Percentiles rank a stretch among this genome's conserved stretches.
Evolutionary conservation across 2,113 vertebrate species (phyloP).

Genomic region (Strigops habroptila): DNA sequence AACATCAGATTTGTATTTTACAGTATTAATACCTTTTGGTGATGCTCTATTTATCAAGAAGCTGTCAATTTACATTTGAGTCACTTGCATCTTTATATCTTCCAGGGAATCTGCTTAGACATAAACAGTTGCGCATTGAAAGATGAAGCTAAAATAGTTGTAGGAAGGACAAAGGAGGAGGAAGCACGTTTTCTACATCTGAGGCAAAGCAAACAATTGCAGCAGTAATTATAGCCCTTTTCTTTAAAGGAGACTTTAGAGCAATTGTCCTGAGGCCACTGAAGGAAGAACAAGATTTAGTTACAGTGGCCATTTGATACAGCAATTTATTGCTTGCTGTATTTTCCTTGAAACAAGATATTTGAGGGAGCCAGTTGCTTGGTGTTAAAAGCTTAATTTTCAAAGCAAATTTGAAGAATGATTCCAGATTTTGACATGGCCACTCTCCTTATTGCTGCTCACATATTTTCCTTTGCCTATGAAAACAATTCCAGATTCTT

Average conservation of each 20-base stretch:
- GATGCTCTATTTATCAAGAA: not conserved
- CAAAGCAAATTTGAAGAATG: conserved; percentile 75
- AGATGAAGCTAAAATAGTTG: not conserved
- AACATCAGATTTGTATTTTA: not conserved
- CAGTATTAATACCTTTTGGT: not conserved
- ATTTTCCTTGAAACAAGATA: conserved; percentile 78
- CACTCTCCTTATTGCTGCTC: conserved; percentile 68
- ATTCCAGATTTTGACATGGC: conserved; percentile 75
- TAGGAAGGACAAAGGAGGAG: conserved; percentile 10
- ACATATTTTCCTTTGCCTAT: conserved; percentile 61
- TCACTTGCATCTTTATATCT: not conserved
- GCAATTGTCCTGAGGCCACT: conserved; percentile 65
- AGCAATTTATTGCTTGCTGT: conserved; percentile 65
- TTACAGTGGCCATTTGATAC: conserved; percentile 71
- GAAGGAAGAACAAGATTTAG: conserved; percentile 68
- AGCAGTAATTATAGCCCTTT: conserved; percentile 63
- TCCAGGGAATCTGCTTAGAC: not conserved
- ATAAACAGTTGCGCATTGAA: not conserved
- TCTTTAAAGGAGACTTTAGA: conserved; percentile 43
- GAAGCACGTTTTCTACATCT: conserved; percentile 40
- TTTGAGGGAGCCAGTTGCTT: conserved; percentile 61
- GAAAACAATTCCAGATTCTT: conserved; percentile 62
- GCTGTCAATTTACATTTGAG: not conserved
- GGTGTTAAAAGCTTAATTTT: conserved; percentile 78
- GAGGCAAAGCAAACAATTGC: conserved; percentile 57